Evolutionary conservation across 1,140 invertebrate genomes (phyloP), one percentile per base, ranked within the genome.

Genomic region (Zaprionus taronus): DNA sequence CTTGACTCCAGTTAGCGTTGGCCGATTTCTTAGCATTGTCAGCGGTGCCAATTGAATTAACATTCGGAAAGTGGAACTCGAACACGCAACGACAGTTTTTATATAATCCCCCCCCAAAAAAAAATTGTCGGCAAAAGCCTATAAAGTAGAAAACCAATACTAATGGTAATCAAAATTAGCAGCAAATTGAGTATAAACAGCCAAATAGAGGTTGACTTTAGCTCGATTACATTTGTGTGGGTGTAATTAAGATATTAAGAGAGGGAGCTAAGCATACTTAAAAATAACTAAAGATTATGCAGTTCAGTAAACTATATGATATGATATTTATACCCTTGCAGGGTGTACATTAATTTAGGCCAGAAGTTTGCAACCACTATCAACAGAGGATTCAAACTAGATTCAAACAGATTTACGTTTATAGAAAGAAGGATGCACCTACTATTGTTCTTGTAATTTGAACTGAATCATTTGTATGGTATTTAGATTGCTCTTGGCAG

Each of bases 31-130:
- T 36, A 6, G 11, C 11, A 14, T 36, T 47, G 22, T 31, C 41
- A 12, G 24, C 55, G 36, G 51, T 70, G 67, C 63, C n/a, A 71
- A 75, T 75, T 75, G 67, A 75, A 71, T 75, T 58, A 71, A 70
- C 67, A 71, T 58, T 63, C 31, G 6, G 26, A 58, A 63, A 47
- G 17, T 57, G 38, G 31, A 49, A 38, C 58, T 28, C 22, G 31
- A 58, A 56, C 44, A 44, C 55, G 38, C 51, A 65, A 65, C 51
- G 34, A 60, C 20, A 41, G 38, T 22, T 36, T 38, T 56, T 66
- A 66, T 66, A 24, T 66, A 56, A 56, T 47, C 6, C n/a, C 38
- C 5, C 28, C 17, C 17, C 5, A 20, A 12, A 14, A 0, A 11
- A 49, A 51, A 24, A 41, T 14, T 41, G 38, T 41, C 38, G 38